These are phyloP conservation scores for Bombyx mandarina DNA, from an alignment of 1,140 invertebrate genomes.

Conservation along the genomic window DNA sequence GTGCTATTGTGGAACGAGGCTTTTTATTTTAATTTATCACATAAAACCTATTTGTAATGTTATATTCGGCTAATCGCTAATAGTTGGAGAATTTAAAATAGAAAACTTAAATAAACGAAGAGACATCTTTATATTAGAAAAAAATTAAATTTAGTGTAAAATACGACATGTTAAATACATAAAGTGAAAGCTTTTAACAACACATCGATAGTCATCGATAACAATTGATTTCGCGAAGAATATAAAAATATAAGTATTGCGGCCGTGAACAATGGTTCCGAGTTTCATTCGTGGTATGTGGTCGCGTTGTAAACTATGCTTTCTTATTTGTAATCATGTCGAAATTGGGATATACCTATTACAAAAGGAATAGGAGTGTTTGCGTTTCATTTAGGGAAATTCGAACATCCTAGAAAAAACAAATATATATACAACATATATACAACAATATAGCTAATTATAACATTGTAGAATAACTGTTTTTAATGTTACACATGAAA, in stretches of 20 bases:
- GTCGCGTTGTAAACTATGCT: no score
- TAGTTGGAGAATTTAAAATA: neutral
- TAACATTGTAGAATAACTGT: no score
- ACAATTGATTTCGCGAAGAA: slow-evolving; percentile 29
- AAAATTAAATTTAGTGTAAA: no score
- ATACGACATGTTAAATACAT: no score
- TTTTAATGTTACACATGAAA: no score
- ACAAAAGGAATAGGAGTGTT: no score
- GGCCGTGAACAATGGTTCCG: slow-evolving; percentile 33
- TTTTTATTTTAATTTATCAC: neutral
- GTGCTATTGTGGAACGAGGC: no score
- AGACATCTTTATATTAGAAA: slow-evolving; percentile 1
- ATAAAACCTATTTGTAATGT: neutral
- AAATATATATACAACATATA: no score
- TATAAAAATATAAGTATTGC: slow-evolving; percentile 26
- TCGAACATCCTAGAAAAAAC: no score
- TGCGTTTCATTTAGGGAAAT: no score
- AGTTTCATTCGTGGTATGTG: slow-evolving; percentile 23
- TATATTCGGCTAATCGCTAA: neutral
- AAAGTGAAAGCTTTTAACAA: slow-evolving; percentile 25
- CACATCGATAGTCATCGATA: slow-evolving; percentile 28
- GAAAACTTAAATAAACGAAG: slow-evolving; percentile 7
- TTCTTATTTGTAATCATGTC: slow-evolving; percentile 1
- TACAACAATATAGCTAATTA: no score
- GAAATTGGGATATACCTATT: neutral